Evolutionary conservation across 2,113 vertebrate species (phyloP).

Genomic region (Embiotoca jacksoni): DNA sequence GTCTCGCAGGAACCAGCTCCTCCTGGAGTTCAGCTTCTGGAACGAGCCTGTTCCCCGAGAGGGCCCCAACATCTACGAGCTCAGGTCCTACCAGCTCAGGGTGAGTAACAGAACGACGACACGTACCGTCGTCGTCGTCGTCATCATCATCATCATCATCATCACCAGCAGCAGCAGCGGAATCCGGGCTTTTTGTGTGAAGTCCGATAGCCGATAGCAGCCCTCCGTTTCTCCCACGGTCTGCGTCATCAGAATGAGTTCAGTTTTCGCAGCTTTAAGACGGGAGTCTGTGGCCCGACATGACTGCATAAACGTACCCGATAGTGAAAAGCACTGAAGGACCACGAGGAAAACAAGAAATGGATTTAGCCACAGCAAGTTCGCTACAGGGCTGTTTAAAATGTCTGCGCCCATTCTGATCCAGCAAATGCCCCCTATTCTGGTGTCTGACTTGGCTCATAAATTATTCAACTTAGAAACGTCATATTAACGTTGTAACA

Average conservation of each 20-base stretch:
- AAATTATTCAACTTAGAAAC: not conserved
- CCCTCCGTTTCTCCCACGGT: not conserved
- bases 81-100: slow-evolving; percentile 94
- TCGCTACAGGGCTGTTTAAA: not conserved
- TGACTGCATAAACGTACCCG: not conserved
- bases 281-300: not conserved
- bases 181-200: not conserved
- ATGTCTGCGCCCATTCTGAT: not conserved
- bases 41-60: slow-evolving; percentile 91
- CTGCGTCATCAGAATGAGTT: not conserved
- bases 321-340: not conserved
- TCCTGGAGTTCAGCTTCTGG: slow-evolving; percentile 98
- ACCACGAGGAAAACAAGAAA: not conserved
- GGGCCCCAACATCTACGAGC: slow-evolving; percentile 96
- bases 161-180: not conserved
- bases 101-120: slow-evolving; percentile 78
- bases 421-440: not conserved
- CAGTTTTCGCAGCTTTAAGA: not conserved
- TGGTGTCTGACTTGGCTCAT: not conserved
- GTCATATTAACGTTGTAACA: not conserved
- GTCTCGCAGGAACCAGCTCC: slow-evolving; percentile 93
- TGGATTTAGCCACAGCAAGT: not conserved
- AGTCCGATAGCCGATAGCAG: too few relatives aligned
- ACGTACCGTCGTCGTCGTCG: too few relatives aligned
- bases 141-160: too few relatives aligned